A percentile compares a stretch with the other conserved stretches of the same genome.
Conservation (phyloP, 2,888 invertebrate species). For the Stegophylla sp. region DNA sequence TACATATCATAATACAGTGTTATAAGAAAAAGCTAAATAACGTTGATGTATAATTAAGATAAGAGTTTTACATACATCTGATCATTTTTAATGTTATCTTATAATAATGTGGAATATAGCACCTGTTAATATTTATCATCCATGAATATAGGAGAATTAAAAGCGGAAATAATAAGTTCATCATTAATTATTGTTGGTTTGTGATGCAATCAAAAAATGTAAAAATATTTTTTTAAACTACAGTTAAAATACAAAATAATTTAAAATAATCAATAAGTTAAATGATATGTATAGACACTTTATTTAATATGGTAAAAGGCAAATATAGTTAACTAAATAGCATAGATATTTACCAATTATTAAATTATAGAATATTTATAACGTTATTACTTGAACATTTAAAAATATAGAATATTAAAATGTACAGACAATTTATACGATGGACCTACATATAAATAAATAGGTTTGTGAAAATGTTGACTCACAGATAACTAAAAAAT, state of each 20-base stretch:
- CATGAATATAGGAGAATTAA: background rate
- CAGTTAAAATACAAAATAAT: background rate
- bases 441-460: background rate
- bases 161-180: background rate
- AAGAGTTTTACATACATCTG: conserved; percentile 31
- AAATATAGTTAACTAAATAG: too few species aligned
- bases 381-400: background rate
- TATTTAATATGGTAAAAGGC: too few species aligned
- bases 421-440: background rate
- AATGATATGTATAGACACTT: too few species aligned
- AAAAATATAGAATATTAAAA: background rate
- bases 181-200: conserved; percentile 1
- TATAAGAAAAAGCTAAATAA: background rate
- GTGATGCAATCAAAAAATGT: too few species aligned
- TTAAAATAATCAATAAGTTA: background rate
- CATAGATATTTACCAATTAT: background rate
- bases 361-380: background rate
- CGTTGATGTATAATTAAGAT: conserved; percentile 45
- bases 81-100: conserved; percentile 27
- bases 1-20: background rate
- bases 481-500: background rate
- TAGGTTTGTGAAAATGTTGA: background rate
- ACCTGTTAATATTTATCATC: conserved; percentile 31
- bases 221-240: background rate
- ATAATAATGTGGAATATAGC: conserved; percentile 10